Evolutionary conservation across 2,113 vertebrate species (phyloP), one percentile per base, ranked within the genome.

Genomic region (Microcebus tavaratra): DNA sequence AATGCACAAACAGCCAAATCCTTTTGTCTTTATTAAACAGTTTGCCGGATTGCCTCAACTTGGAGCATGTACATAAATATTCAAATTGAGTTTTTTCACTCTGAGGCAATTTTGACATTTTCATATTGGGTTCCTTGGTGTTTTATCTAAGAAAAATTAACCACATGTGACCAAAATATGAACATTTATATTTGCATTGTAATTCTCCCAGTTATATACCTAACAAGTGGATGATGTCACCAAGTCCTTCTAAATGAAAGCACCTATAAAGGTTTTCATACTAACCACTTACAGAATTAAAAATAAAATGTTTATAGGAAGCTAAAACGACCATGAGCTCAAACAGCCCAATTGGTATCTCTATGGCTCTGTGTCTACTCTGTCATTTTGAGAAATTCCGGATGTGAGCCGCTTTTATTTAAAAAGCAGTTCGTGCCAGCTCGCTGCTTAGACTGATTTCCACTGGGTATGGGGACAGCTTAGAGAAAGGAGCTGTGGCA

Each of bases 1-100:
- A 97, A 95, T 95, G 85, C 90, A 91, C 84, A 95, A 98, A 94
- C 96, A 96, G 81, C 88, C 86, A 81, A 68, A 87, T 90, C 87
- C 90, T 94, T 97, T 95, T 98, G 96, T 98, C 95, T 94, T 92
- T 95, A 97, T 97, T 97, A 97, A 98, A 97, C 90, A 94, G 94
- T 97, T 97, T 97, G 75, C 80, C 93, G 92, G 78, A 85, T 95
- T 95, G 94, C 83, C 91, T 97, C 87, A 95, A 97, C 86, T 75
- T 90, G 93, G 84, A 96, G 59, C 87, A 42, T 91, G 96, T 59
- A 93, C 93, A 98, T 97, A 98, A 97, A 97, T 96, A 96, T 98
- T 98, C 97, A 97, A 97, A 95, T 93, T 93, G 96, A 97, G 93
- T 93, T 96, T 97, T 57, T 96, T 97, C 92, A 92, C 95, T 98